A percentile compares a stretch with the other conserved stretches of the same genome.
These are phyloP conservation scores for Ciona savignyi DNA, from an alignment of 23 tunicate species.

Conservation along the genomic window DNA sequence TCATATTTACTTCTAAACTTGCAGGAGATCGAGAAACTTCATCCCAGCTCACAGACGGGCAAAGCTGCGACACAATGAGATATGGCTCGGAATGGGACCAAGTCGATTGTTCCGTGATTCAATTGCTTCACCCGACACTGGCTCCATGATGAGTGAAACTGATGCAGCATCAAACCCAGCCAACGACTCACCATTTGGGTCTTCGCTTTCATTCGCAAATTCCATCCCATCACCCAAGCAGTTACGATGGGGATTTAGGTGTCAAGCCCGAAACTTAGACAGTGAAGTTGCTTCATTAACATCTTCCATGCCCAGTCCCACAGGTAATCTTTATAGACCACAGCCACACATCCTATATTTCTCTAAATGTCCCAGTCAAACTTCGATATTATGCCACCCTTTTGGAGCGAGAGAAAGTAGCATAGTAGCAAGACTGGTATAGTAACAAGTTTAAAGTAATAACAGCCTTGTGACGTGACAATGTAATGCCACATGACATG, in stretches of 20 bases:
- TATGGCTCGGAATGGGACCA: constrained; percentile 1
- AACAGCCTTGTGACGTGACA: too few species aligned
- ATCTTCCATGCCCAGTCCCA: constrained; percentile 45
- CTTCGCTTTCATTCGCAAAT: constrained; percentile 51
- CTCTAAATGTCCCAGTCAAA: too few species aligned
- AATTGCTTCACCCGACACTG: constrained; percentile 32
- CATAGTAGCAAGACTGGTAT: too few species aligned
- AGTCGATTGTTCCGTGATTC: neutral
- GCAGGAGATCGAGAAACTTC: constrained; percentile 12
- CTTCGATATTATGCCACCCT: too few species aligned
- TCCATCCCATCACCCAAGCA: constrained; percentile 91
- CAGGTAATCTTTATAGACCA: too few species aligned
- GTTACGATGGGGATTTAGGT: constrained; percentile 37
- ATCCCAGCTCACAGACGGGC: constrained; percentile 24
- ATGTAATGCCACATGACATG: too few species aligned
- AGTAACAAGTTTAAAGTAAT: too few species aligned
- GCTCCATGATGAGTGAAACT: constrained; percentile 32
- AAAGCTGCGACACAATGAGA: neutral
- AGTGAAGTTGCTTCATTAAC: constrained; percentile 43
- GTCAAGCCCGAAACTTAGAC: constrained; percentile 3
- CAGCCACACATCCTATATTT: too few species aligned
- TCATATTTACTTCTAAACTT: too few species aligned
- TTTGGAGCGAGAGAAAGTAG: too few species aligned
- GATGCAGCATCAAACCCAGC: constrained; percentile 24
- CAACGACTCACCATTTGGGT: constrained; percentile 72